A percentile compares a stretch with the other conserved stretches of the same genome.
These are phyloP conservation scores for Dysdera silvatica DNA, from an alignment of 1,140 invertebrate species.

Conservation along the genomic window DNA sequence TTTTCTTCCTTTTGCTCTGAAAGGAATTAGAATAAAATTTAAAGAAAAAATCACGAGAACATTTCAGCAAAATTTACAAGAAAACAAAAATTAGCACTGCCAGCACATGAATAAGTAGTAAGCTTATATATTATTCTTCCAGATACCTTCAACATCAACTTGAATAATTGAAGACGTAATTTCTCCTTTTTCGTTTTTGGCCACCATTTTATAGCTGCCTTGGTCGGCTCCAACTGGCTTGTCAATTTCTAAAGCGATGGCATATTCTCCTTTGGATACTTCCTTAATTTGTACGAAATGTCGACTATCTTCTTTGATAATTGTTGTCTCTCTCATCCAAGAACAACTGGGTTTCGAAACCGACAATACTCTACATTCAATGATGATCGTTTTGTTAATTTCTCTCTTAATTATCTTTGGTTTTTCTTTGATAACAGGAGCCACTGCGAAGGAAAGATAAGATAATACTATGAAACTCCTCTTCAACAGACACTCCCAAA, in stretches of 20 bases:
- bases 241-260: slow-evolving; percentile 47
- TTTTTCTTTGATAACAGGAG: slow-evolving; percentile 85
- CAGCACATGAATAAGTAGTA: not conserved
- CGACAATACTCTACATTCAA: slow-evolving; percentile 80
- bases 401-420: slow-evolving; percentile 81
- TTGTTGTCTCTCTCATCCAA: slow-evolving; percentile 76
- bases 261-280: slow-evolving; percentile 36
- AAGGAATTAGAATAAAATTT: not conserved
- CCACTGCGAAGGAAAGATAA: slow-evolving; percentile 66
- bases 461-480: too few relatives aligned
- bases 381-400: slow-evolving; percentile 79
- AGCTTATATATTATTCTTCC: not conserved
- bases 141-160: slow-evolving; percentile 45
- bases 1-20: slow-evolving; percentile 56
- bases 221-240: slow-evolving; percentile 66
- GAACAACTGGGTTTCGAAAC: slow-evolving; percentile 78
- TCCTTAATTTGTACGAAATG: slow-evolving; percentile 63
- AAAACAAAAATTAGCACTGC: not conserved
- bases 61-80: not conserved
- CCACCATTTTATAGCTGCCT: slow-evolving; percentile 80
- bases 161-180: slow-evolving; percentile 80
- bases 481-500: too few relatives aligned
- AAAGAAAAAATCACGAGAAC: not conserved
- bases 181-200: slow-evolving; percentile 88
- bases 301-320: slow-evolving; percentile 64